phyloP scores from a whole-genome alignment of 2,888 invertebrate species.

The Oxytorus armatus region DNA sequence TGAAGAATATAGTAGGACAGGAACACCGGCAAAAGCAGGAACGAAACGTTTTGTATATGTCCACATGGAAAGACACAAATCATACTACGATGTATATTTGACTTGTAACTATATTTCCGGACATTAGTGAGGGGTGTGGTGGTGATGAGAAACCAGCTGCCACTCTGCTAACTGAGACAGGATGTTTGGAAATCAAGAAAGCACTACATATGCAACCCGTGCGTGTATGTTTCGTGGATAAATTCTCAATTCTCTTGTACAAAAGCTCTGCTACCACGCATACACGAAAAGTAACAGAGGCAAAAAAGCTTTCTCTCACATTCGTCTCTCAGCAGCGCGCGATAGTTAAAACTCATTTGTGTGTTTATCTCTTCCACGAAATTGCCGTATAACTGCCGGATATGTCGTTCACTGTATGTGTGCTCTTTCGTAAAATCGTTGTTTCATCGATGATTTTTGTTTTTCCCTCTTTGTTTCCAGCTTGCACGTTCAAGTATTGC shows the following conservation, averaged over 20 bases:
- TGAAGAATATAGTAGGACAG: background rate
- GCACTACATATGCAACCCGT: background rate
- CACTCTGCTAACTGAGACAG: slow-evolving; percentile 5
- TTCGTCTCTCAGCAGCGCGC: too few species aligned
- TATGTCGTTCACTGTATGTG: slow-evolving; percentile 5
- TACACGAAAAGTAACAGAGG: background rate
- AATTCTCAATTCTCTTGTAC: slow-evolving; percentile 19
- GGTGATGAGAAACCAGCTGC: slow-evolving; percentile 53
- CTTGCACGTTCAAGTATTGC: slow-evolving; percentile 43
- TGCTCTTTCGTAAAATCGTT: background rate
- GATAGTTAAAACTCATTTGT: slow-evolving; percentile 12
- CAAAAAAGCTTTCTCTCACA: background rate
- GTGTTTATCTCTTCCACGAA: slow-evolving; percentile 37
- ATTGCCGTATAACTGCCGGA: slow-evolving; percentile 3
- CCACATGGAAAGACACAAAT: slow-evolving; percentile 12
- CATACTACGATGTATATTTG: slow-evolving; percentile 47
- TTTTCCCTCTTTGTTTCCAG: slow-evolving; percentile 1
- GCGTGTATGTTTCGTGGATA: slow-evolving; percentile 8
- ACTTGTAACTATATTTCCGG: slow-evolving; percentile 53
- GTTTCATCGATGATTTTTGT: background rate
- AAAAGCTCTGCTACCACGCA: background rate
- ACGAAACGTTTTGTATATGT: too few species aligned
- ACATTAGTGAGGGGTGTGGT: slow-evolving; percentile 18
- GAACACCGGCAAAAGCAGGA: background rate
- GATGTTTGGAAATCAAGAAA: slow-evolving; percentile 46